Conservation (phyloP, 2,113 vertebrate species). For the Callipepla squamata region DNA sequence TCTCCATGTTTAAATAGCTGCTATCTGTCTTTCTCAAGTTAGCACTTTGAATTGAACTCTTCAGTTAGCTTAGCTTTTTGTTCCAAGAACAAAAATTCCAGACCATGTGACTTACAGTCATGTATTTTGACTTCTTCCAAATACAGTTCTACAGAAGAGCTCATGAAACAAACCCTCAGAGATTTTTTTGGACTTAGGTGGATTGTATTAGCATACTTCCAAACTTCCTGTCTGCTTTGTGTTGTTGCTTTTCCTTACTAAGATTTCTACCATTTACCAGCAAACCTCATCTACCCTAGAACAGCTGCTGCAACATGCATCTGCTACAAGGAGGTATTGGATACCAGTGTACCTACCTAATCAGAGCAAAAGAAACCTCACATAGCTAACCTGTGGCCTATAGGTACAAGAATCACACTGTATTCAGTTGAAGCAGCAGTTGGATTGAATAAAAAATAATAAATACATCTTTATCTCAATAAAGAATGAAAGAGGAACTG, state of each 20-base stretch:
- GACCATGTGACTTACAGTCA: not conserved
- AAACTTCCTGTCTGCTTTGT: rapidly evolving
- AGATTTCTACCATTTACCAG: not conserved
- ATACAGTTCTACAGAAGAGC: rapidly evolving
- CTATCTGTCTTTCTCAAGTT: not conserved
- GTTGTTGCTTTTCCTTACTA: not conserved
- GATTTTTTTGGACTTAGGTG: not conserved
- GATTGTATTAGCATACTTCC: not conserved
- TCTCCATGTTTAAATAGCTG: not conserved
- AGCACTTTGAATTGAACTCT: not conserved
- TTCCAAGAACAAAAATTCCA: not conserved
- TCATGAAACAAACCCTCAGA: not conserved
- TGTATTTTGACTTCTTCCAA: not conserved
- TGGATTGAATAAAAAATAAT: not conserved
- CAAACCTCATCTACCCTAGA: not conserved
- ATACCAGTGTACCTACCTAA: not conserved
- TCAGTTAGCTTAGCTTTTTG: not conserved
- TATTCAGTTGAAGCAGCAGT: not conserved
- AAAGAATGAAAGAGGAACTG: not conserved
- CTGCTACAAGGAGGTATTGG: not conserved
- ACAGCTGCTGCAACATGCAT: not conserved
- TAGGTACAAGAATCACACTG: not conserved
- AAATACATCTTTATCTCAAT: not conserved
- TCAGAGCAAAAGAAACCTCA: not conserved
- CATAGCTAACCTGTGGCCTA: not conserved